These are phyloP conservation scores for Sebastes fasciatus DNA, from an alignment of 2,113 vertebrate species.

Conservation along the genomic window DNA sequence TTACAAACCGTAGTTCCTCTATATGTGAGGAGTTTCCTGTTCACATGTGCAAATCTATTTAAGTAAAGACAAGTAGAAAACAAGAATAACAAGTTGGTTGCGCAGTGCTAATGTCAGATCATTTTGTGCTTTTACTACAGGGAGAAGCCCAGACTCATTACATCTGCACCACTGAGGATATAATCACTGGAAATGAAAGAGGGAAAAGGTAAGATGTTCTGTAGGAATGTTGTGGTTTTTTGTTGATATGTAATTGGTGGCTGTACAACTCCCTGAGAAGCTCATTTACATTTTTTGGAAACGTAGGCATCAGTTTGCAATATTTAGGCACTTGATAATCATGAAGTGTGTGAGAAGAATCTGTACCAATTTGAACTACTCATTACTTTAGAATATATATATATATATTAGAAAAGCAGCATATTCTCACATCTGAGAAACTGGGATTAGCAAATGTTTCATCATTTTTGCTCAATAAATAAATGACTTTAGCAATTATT, in stretches of 20 bases:
- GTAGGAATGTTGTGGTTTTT: background rate
- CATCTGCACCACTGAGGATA: conserved; percentile 23
- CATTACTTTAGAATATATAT: too few relatives aligned
- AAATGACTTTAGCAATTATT: background rate
- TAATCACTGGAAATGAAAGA: conserved; percentile 64
- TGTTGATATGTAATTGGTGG: background rate
- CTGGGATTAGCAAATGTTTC: too few relatives aligned
- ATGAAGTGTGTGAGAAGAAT: background rate
- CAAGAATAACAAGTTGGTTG: background rate
- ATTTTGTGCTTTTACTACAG: conserved; percentile 31
- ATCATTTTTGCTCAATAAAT: background rate
- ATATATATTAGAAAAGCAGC: background rate
- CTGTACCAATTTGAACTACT: background rate
- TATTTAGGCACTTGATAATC: background rate
- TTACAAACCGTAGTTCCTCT: background rate
- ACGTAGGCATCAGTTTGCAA: background rate
- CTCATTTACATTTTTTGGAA: background rate
- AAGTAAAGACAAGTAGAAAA: background rate
- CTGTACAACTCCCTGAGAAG: background rate
- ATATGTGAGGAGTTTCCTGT: background rate
- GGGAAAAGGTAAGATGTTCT: conserved; percentile 63
- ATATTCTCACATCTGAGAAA: background rate
- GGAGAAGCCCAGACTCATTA: conserved; percentile 11
- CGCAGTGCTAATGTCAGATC: background rate
- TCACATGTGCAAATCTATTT: background rate